Base-by-base conservation (phyloP, 2,113 vertebrate species). In the Pachyramphus minor region DNA sequence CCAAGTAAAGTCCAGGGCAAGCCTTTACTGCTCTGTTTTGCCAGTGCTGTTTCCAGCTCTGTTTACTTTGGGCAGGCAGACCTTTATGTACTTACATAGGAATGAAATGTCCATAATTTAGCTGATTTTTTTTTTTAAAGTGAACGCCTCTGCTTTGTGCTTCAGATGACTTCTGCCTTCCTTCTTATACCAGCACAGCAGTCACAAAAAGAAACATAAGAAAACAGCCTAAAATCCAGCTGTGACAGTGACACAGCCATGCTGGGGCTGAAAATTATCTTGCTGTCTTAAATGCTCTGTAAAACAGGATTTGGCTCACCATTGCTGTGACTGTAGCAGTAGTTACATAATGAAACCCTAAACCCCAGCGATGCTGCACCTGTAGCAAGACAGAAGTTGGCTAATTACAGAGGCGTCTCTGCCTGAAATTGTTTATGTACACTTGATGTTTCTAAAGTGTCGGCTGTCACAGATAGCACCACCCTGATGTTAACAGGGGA, bases 311-410 rank as follows among this genome's bases (percentile, higher is more conserved):
- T 97, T 92, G 80, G 44, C 73, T 96, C 50, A 53, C 69, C 74
- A 86, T 52, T 74, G 84, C 72, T 59, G 8, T 94, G 93, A 83
- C 63, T 93, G 58, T 80, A 68, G 71, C 78, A 88, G 87, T 33
- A 87, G 80, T 96, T 96, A 92, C 53, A 81, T 95, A 94, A 95
- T 84, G 87, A 91, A 93, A 90, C 88, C 73, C 76, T 93, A 88
- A 94, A 92, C 83, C 85, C 60, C 52, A 21, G 50, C 68, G 89
- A 84, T 94, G 79, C 83, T 95, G 55, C 69, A 91, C 77, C 90
- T 95, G 86, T 82, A 87, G 78, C 69, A 64, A 94, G 88, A 19
- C 80, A 92, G 88, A 92, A 95, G 90, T 89, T 81, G 62, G 41
- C 83, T 97, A 96, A 96, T 96, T 95, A 93, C 55, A 93, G 92